A percentile compares a stretch with the other conserved stretches of the same genome.
Conservation (phyloP, 1,140 invertebrate species). For the Proctacanthus coquilletti region DNA sequence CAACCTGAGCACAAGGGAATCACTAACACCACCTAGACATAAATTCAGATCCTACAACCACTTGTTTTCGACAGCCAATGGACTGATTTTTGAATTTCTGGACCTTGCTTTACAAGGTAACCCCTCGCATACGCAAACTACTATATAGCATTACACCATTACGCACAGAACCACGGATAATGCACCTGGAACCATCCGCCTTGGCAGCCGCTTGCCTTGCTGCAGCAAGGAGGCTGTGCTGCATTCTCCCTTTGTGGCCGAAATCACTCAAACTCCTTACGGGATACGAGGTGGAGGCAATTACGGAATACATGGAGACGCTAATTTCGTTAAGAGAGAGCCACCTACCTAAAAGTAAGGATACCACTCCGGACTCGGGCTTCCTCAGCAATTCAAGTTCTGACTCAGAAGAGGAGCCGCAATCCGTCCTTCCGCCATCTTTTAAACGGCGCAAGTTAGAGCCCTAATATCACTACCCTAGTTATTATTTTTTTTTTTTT, state of each 20-base stretch:
- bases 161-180: background rate
- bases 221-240: background rate
- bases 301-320: background rate
- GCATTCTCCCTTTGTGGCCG: background rate
- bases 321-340: background rate
- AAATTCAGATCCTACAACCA: no score
- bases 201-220: background rate
- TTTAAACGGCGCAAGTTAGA: background rate
- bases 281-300: background rate
- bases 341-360: background rate
- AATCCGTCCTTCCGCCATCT: background rate
- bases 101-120: background rate
- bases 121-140: background rate
- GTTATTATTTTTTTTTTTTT: no score
- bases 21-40: no score
- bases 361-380: background rate
- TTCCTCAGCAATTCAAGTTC: background rate
- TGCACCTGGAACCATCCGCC: background rate
- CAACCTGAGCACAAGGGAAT: no score
- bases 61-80: background rate
- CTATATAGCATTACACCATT: background rate
- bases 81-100: background rate
- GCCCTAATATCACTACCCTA: background rate
- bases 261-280: background rate
- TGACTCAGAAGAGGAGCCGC: background rate